These are phyloP conservation scores for Urocitellus parryii DNA, from an alignment of 2,113 vertebrate genomes.

Conservation along the genomic window DNA sequence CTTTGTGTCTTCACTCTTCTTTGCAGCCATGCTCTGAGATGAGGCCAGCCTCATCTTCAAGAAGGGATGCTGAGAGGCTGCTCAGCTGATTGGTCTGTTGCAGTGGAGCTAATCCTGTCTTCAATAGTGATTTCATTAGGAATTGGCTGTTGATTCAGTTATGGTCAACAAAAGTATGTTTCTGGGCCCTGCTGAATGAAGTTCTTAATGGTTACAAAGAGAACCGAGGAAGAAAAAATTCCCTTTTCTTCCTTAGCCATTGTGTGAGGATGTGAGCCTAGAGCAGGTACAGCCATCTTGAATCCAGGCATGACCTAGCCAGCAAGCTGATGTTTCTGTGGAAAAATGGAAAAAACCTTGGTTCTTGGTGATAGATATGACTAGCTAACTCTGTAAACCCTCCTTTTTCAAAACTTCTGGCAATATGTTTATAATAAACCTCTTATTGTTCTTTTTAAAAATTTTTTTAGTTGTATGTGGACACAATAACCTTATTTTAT, in stretches of 20 bases:
- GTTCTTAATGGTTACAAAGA: neutral
- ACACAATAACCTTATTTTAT: too few species aligned
- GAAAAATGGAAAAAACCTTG: neutral
- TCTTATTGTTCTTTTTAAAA: too few species aligned
- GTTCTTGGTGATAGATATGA: neutral
- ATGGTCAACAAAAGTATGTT: neutral
- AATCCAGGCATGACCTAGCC: neutral
- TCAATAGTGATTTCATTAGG: neutral
- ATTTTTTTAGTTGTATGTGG: too few species aligned
- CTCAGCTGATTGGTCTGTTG: neutral
- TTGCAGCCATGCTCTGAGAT: neutral
- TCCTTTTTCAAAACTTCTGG: neutral
- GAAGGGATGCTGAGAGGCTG: neutral
- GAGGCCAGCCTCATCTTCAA: neutral
- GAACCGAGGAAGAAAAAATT: neutral
- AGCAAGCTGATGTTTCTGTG: neutral
- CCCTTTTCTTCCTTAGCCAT: neutral
- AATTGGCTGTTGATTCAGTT: neutral
- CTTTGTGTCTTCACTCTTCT: neutral
- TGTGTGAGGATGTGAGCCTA: neutral
- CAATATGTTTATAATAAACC: neutral
- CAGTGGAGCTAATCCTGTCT: neutral
- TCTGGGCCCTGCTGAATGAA: neutral
- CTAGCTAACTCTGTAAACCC: neutral
- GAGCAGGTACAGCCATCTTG: neutral